phyloP scores from a whole-genome alignment of 2,797 vertebrate species.

The Merluccius polli region DNA sequence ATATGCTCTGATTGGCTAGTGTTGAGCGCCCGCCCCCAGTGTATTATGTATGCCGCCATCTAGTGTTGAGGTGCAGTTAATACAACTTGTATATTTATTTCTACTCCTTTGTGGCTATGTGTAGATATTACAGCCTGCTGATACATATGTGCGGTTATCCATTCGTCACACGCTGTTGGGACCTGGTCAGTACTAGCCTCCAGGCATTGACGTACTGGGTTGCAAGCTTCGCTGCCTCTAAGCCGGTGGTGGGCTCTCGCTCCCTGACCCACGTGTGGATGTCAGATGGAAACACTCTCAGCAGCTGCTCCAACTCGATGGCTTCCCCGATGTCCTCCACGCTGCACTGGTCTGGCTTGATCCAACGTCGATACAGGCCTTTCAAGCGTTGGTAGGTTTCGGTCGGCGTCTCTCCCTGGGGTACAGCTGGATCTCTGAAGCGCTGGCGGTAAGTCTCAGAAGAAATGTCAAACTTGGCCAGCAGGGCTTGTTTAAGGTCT shows the following conservation, averaged over 20 bases:
- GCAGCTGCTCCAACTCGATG: neutral
- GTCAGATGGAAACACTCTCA: neutral
- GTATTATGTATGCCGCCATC: too few relatives aligned
- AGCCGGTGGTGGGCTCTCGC: neutral
- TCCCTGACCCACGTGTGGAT: neutral
- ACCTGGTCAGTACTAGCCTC: neutral
- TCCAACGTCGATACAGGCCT: neutral
- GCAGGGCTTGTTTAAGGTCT: constrained; percentile 10
- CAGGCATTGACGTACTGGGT: neutral
- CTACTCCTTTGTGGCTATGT: too few relatives aligned
- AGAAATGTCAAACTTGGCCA: constrained; percentile 13
- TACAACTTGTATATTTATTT: too few relatives aligned
- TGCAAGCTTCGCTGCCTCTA: neutral
- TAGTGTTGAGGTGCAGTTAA: too few relatives aligned
- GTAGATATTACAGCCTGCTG: too few relatives aligned
- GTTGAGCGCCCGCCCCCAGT: too few relatives aligned
- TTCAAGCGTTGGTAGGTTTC: too few relatives aligned
- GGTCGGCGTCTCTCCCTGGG: neutral
- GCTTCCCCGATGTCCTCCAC: neutral
- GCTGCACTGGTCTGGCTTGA: neutral
- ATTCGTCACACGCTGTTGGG: neutral
- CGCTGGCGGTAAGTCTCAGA: constrained; percentile 10
- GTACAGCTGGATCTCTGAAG: neutral
- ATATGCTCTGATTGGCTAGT: too few relatives aligned
- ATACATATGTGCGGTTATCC: too few relatives aligned